Percentiles rank a stretch among this genome's conserved stretches.
phyloP scores from a whole-genome alignment of 2,113 vertebrate species.

The Nycticorax nycticorax region DNA sequence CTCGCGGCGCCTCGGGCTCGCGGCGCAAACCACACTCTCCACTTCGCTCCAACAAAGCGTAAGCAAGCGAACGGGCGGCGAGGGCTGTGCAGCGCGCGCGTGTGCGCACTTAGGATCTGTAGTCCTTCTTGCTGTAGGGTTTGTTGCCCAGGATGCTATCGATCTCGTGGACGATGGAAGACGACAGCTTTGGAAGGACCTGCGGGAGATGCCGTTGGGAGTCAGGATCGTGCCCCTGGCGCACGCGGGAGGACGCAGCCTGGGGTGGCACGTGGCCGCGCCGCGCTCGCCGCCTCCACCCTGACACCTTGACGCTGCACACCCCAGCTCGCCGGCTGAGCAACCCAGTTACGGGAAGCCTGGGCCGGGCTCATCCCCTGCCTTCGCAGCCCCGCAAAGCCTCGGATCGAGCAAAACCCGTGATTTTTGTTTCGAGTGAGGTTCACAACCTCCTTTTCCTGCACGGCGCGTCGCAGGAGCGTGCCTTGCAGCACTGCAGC shows the following conservation, averaged over 20 bases:
- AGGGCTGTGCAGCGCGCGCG: background rate
- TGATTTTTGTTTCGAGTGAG: fast-evolving
- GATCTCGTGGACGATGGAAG: constrained; percentile 95
- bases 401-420: background rate
- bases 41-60: constrained; percentile 80
- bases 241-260: fast-evolving
- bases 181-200: constrained; percentile 98
- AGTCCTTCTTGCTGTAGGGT: constrained; percentile 99
- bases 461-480: fast-evolving
- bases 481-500: background rate
- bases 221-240: background rate
- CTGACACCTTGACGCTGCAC: background rate
- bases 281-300: background rate
- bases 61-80: constrained; percentile 82
- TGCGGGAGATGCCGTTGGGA: background rate
- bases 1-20: background rate
- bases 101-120: constrained; percentile 85
- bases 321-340: background rate
- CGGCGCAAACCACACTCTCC: constrained; percentile 51
- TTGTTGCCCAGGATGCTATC: constrained; percentile 99
- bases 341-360: background rate
- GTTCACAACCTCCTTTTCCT: background rate
- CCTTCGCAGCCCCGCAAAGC: background rate
- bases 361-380: background rate
- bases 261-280: fast-evolving